Base-by-base conservation (phyloP, 1,140 invertebrate species). In the Hylyphantes graminicola region DNA sequence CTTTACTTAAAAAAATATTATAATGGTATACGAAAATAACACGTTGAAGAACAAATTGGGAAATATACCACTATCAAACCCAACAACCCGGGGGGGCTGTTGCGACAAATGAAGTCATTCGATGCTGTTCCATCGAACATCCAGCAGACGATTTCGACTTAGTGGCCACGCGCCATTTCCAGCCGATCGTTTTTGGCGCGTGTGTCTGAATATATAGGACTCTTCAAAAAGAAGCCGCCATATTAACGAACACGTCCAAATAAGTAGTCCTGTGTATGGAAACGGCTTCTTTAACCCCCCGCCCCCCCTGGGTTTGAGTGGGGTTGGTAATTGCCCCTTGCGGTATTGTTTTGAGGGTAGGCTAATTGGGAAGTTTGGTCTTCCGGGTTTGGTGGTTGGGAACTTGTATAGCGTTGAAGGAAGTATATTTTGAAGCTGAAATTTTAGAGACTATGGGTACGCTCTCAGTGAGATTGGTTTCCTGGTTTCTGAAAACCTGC, bases 111-210 rank as follows among this genome's bases (percentile, higher is more conserved):
- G 74, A 64, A 57, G 74, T 53, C 48, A 76, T 63, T 54, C 15
- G 74, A 76, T 76, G 13, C 55, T 12, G 9, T 15, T 12, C 53
- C 50, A 7, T 59, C 72, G 72, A 19, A 35, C 48, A 55, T 57
- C 19, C 54, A 19, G 53, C 72, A 12, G 19, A 13, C 35, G 72
- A 35, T 55, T 35, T 57, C 72, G 72, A 21, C 55, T 74, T 74
- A 53, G 59, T 74, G 72, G 74, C 57, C 74, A 76, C 74, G 74
- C 74, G 74, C 59, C 74, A 76, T 76, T 76, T 76, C 74, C 74
- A 76, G 57, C 19, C 54, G 17, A 19, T 11, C 53, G 53, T 59
- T 35, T 35, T 65, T 54, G 68, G 68, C 68, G 72, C 72, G 72
- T 74, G 72, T 55, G 15, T 35, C n/a, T 61, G 74, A 76, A 76